Conservation (phyloP, 2,888 invertebrate species). For the Petrolisthes manimaculis region DNA sequence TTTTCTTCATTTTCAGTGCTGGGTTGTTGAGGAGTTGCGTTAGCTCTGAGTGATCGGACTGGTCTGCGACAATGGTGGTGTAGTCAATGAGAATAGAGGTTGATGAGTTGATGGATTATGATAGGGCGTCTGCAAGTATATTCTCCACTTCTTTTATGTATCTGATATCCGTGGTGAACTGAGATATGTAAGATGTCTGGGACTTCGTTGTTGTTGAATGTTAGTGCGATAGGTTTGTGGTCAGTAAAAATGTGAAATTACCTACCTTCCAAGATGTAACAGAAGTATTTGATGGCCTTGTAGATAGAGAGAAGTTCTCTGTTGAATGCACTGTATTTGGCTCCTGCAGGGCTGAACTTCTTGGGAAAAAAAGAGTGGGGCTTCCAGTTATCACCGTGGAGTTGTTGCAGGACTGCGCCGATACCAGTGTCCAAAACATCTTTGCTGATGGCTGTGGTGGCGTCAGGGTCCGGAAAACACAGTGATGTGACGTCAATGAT, state of each 20-base stretch:
- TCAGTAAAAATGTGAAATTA: slow-evolving; percentile 5
- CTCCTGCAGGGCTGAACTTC: not conserved
- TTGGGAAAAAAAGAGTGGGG: not conserved
- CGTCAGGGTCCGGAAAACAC: not conserved
- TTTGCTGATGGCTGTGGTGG: not conserved
- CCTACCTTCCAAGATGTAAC: slow-evolving; percentile 2
- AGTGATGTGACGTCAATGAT: not conserved
- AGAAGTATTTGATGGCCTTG: slow-evolving; percentile 13
- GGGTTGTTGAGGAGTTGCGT: too few relatives aligned
- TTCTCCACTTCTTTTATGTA: too few relatives aligned
- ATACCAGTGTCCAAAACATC: slow-evolving; percentile 9
- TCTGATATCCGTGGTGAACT: too few relatives aligned
- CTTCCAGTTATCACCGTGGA: not conserved
- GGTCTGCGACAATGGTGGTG: too few relatives aligned
- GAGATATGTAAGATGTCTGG: not conserved
- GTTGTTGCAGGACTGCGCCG: slow-evolving; percentile 24
- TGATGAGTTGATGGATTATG: too few relatives aligned
- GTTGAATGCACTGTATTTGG: not conserved
- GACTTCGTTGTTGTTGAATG: not conserved
- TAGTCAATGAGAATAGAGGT: too few relatives aligned
- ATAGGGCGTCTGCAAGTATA: too few relatives aligned
- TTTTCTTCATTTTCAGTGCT: too few relatives aligned
- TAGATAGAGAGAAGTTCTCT: not conserved
- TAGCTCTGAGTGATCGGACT: too few relatives aligned
- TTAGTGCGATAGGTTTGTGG: slow-evolving; percentile 13